A percentile compares a stretch with the other conserved stretches of the same genome.
Evolutionary conservation across 2,797 vertebrate genomes (phyloP).

Genomic region (Scarus forsteni): DNA sequence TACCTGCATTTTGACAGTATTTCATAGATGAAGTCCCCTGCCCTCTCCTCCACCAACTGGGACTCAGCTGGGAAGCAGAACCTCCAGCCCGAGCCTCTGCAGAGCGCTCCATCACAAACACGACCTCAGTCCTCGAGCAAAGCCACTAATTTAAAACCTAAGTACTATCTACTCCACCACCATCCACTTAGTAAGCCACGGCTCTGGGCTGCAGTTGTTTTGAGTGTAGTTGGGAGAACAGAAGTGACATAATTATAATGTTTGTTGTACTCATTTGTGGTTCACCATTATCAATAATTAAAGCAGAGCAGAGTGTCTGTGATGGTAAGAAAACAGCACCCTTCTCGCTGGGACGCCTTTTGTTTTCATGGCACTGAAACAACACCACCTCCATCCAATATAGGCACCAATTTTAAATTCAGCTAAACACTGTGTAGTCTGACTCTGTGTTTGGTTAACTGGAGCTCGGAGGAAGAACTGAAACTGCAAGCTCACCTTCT

Average conservation of each 20-base stretch:
- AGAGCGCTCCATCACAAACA: slow-evolving; percentile 44
- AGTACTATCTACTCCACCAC: slow-evolving; percentile 35
- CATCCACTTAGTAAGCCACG: slow-evolving; percentile 33
- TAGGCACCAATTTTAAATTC: slow-evolving; percentile 31
- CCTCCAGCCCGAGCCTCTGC: slow-evolving; percentile 20
- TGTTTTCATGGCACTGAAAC: slow-evolving; percentile 47
- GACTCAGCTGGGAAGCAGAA: not conserved
- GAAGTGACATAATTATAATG: slow-evolving; percentile 64
- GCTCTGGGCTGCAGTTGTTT: slow-evolving; percentile 54
- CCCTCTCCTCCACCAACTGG: not conserved
- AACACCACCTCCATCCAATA: slow-evolving; percentile 29
- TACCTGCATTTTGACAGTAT: too few species aligned
- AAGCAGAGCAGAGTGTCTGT: slow-evolving; percentile 38
- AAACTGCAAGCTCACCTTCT: not conserved
- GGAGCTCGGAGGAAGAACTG: slow-evolving; percentile 7
- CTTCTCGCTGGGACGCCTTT: slow-evolving; percentile 27
- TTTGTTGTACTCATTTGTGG: slow-evolving; percentile 60
- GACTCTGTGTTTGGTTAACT: slow-evolving; percentile 19
- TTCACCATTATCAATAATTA: slow-evolving; percentile 62
- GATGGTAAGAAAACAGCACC: slow-evolving; percentile 35
- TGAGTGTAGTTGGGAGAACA: slow-evolving; percentile 34
- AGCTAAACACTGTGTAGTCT: slow-evolving; percentile 29
- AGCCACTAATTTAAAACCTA: slow-evolving; percentile 58
- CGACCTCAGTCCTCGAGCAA: slow-evolving; percentile 43
- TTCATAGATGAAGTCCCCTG: not conserved